Evolutionary conservation across 2,113 vertebrate genomes (phyloP).

Genomic region (Loxodonta africana): DNA sequence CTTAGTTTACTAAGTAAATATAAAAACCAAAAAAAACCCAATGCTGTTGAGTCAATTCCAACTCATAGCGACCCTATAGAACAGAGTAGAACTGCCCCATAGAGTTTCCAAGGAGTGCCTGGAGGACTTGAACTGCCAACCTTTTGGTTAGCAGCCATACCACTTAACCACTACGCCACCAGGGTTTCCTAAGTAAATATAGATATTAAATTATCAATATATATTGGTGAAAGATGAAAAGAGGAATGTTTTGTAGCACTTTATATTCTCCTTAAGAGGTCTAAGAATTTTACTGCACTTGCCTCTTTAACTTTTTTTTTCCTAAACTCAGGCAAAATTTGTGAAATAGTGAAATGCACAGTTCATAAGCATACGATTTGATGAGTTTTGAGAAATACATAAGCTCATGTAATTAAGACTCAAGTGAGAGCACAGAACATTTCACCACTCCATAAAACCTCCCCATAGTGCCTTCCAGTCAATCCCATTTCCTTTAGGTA

Average conservation of each 20-base stretch:
- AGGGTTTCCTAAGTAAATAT: background rate
- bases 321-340: background rate
- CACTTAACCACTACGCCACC: too few relatives aligned
- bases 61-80: too few relatives aligned
- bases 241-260: background rate
- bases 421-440: background rate
- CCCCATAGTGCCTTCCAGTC: background rate
- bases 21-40: too few relatives aligned
- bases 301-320: background rate
- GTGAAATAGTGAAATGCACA: background rate
- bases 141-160: too few relatives aligned
- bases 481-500: background rate
- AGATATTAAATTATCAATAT: conserved; percentile 32
- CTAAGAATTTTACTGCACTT: background rate
- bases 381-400: conserved; percentile 5
- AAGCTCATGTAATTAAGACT: background rate
- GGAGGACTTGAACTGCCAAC: too few relatives aligned
- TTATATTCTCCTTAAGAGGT: background rate
- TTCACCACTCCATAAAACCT: background rate
- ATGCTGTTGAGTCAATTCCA: too few relatives aligned
- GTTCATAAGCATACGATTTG: background rate
- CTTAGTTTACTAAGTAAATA: background rate
- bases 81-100: too few relatives aligned
- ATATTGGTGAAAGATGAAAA: conserved; percentile 8
- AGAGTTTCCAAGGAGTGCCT: too few relatives aligned